phyloP scores from a whole-genome alignment of 2,113 vertebrate genomes.

The Thalassoma bifasciatum region DNA sequence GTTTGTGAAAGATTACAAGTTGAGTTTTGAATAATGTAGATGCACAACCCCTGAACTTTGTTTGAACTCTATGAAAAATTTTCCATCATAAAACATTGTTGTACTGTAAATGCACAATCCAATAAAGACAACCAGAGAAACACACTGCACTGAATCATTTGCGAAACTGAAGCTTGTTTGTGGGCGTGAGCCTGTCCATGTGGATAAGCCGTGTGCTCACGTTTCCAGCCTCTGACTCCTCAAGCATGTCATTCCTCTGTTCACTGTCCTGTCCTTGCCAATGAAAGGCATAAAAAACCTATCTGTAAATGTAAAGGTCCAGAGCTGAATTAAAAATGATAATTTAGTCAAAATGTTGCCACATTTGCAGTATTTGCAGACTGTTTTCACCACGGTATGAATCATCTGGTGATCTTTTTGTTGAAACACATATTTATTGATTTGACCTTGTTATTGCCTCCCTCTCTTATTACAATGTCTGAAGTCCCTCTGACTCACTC shows the following conservation, averaged over 20 bases:
- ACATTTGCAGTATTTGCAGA: neutral
- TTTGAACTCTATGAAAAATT: constrained; percentile 21
- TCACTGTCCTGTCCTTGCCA: no score
- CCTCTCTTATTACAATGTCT: constrained; percentile 25
- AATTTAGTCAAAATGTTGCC: neutral
- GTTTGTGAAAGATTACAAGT: constrained; percentile 9
- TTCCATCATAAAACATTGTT: neutral
- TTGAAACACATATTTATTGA: constrained; percentile 2
- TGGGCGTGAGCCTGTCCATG: no score
- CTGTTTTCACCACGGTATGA: neutral
- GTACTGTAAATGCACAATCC: neutral
- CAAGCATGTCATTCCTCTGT: no score
- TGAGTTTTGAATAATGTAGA: neutral
- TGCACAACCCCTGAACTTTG: constrained; percentile 1
- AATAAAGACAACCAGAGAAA: no score
- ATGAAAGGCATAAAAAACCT: no score
- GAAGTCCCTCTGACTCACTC: constrained; percentile 30
- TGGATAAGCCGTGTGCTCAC: no score
- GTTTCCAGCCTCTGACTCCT: no score
- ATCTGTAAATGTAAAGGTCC: no score
- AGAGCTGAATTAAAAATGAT: no score
- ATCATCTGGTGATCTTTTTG: constrained; percentile 14
- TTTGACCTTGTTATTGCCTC: constrained; percentile 45
- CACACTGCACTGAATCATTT: neutral
- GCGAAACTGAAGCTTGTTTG: no score